These are phyloP conservation scores for Electrona antarctica DNA, from an alignment of 2,113 vertebrate genomes.

Conservation along the genomic window DNA sequence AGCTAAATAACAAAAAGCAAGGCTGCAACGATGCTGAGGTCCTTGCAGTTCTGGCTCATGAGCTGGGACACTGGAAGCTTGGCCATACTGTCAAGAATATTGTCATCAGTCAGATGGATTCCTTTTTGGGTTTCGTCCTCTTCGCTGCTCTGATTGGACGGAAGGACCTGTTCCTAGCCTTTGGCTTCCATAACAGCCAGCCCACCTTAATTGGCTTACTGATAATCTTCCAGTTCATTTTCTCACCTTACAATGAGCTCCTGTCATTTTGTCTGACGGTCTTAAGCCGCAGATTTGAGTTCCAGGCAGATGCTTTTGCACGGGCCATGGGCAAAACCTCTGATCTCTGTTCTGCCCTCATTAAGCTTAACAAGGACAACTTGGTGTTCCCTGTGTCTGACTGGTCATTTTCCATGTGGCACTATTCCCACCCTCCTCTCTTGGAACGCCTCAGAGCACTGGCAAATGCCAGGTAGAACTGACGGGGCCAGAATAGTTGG, in stretches of 20 bases:
- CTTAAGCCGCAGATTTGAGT: slow-evolving; percentile 95
- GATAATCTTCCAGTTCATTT: slow-evolving; percentile 99
- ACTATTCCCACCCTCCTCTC: slow-evolving; percentile 97
- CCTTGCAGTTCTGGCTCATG: slow-evolving; percentile 95
- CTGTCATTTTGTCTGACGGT: slow-evolving; percentile 96
- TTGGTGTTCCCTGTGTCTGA: slow-evolving; percentile 97
- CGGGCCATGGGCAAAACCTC: slow-evolving; percentile 89
- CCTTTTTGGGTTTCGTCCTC: slow-evolving; percentile 96
- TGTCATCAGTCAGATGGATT: slow-evolving; percentile 98
- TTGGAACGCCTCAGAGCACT: slow-evolving; percentile 95
- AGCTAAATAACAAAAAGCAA: slow-evolving; percentile 90
- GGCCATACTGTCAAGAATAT: slow-evolving; percentile 98
- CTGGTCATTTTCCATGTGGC: slow-evolving; percentile 99
- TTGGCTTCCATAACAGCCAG: slow-evolving; percentile 92
- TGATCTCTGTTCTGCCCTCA: slow-evolving; percentile 94
- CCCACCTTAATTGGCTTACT: slow-evolving; percentile 96
- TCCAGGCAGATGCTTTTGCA: slow-evolving; percentile 97
- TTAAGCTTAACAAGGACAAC: slow-evolving; percentile 99
- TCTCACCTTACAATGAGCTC: slow-evolving; percentile 98
- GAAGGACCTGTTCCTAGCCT: slow-evolving; percentile 94
- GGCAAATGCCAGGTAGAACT: slow-evolving; percentile 89
- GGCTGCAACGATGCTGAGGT: slow-evolving; percentile 97
- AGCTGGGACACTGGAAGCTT: slow-evolving; percentile 98
- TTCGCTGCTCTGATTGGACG: slow-evolving; percentile 94
- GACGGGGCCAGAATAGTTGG: slow-evolving; percentile 67